These are phyloP conservation scores for Cirrhinus molitorella DNA, from an alignment of 2,797 vertebrate genomes.

Conservation along the genomic window DNA sequence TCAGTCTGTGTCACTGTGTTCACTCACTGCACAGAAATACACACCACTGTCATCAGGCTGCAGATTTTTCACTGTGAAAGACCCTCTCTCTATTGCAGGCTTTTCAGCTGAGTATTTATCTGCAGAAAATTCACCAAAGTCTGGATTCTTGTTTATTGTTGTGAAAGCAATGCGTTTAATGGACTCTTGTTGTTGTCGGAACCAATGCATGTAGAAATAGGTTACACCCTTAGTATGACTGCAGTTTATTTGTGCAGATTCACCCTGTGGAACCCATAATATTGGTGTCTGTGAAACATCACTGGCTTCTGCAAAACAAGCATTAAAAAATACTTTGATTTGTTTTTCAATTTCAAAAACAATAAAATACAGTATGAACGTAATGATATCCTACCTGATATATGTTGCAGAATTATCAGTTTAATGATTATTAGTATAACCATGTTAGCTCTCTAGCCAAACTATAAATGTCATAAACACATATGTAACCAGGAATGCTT, in stretches of 20 bases:
- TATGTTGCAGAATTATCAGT: no score
- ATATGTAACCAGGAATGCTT: no score
- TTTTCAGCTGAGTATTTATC: conserved; percentile 55
- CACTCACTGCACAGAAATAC: conserved; percentile 63
- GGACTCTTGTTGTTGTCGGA: conserved; percentile 13
- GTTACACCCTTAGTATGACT: neutral
- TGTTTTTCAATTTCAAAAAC: no score
- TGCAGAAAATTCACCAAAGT: conserved; percentile 41
- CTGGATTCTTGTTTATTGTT: rapidly evolving
- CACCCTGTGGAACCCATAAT: conserved; percentile 26
- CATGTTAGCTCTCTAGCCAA: no score
- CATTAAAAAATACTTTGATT: no score
- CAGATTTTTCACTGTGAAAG: conserved; percentile 55
- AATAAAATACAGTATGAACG: no score
- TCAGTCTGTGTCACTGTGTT: conserved; percentile 45
- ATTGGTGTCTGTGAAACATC: no score
- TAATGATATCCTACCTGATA: no score
- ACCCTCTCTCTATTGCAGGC: conserved; percentile 4
- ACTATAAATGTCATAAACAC: no score
- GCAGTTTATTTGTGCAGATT: neutral
- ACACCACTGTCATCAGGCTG: neutral
- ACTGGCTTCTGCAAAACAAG: no score
- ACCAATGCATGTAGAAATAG: conserved; percentile 55
- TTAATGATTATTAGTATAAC: no score
- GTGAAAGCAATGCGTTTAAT: conserved; percentile 52